Conservation (phyloP, 2,113 vertebrate genomes). For the Excalfactoria chinensis region DNA sequence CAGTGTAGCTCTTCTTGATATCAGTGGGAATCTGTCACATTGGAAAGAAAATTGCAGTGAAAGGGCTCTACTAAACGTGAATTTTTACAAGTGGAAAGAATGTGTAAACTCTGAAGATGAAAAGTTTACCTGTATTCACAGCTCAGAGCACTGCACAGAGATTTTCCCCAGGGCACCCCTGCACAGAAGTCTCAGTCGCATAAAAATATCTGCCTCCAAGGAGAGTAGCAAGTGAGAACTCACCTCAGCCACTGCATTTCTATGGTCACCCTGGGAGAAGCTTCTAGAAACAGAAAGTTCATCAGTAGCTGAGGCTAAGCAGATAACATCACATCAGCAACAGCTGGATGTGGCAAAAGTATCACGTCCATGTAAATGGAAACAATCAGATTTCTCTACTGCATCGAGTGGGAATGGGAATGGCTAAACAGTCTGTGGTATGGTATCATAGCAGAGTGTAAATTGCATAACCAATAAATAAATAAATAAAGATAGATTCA, state of each 20-base stretch:
- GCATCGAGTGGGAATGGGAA: neutral
- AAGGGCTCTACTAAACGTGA: neutral
- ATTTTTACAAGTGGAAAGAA: neutral
- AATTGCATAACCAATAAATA: neutral
- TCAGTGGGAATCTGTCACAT: rapidly evolving
- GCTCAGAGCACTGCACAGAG: neutral
- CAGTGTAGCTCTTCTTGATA: neutral
- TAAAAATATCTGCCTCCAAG: neutral
- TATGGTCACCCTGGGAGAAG: neutral
- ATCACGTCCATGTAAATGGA: neutral
- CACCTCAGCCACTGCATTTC: neutral
- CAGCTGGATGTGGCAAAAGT: constrained; percentile 15
- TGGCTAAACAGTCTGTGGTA: neutral
- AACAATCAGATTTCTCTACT: neutral
- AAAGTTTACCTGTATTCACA: neutral
- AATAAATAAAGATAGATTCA: neutral
- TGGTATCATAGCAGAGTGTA: neutral
- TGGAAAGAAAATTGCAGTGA: neutral
- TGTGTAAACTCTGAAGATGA: neutral
- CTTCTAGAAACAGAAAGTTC: neutral
- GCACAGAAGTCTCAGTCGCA: neutral
- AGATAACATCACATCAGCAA: neutral
- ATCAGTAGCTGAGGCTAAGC: neutral
- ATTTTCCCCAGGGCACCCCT: neutral
- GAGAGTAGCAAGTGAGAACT: neutral